Evolutionary conservation across 2,113 vertebrate species (phyloP).

Genomic region (Gavialis gangeticus): DNA sequence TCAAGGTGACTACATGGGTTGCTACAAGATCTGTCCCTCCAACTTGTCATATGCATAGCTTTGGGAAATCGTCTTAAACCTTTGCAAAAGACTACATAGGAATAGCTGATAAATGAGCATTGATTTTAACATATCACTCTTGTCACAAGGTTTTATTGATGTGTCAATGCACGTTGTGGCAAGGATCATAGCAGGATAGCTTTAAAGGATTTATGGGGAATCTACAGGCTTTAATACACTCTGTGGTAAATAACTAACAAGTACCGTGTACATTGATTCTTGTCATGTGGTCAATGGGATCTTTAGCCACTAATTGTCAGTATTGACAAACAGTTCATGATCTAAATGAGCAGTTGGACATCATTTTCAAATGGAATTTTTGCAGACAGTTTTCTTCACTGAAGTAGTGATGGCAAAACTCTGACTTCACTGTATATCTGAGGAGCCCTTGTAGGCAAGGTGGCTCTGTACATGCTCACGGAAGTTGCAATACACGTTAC

Average conservation of each 20-base stretch:
- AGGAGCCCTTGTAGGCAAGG: background rate
- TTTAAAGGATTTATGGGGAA: conserved; percentile 88
- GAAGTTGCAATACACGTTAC: background rate
- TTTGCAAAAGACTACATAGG: conserved; percentile 79
- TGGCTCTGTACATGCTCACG: background rate
- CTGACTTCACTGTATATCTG: background rate
- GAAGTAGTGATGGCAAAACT: background rate
- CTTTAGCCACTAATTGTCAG: conserved; percentile 85
- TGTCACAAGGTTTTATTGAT: conserved; percentile 94
- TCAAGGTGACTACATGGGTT: conserved; percentile 49
- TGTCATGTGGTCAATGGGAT: conserved; percentile 84
- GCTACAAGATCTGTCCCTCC: conserved; percentile 76
- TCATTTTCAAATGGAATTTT: conserved; percentile 46
- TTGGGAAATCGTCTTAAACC: conserved; percentile 79
- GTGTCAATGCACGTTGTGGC: conserved; percentile 83
- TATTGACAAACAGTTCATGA: conserved; percentile 85
- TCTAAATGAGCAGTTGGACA: conserved; percentile 81
- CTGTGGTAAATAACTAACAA: conserved; percentile 88
- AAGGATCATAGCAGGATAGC: conserved; percentile 82
- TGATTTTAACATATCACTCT: conserved; percentile 91
- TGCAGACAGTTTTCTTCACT: conserved; percentile 59
- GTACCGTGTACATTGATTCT: conserved; percentile 76
- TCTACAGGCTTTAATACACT: conserved; percentile 88
- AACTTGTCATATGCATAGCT: conserved; percentile 68
- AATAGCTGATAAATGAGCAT: conserved; percentile 90